Conservation (phyloP, 2,797 vertebrate genomes). For the Anas bernieri region DNA sequence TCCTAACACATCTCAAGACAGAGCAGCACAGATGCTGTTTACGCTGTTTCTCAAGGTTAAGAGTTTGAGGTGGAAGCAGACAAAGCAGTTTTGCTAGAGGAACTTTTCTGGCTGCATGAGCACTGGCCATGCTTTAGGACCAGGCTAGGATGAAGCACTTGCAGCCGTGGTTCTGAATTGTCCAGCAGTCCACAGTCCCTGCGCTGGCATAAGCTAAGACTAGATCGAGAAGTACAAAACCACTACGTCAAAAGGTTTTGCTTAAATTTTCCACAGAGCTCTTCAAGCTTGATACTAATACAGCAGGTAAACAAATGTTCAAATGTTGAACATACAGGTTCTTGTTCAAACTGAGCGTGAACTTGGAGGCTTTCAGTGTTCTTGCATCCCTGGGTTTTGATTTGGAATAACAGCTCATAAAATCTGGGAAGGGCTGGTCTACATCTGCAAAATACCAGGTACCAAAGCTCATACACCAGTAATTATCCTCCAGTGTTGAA, state of each 20-base stretch:
- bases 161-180: background rate
- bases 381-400: background rate
- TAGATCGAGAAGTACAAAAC: background rate
- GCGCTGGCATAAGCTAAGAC: background rate
- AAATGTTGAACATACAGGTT: background rate
- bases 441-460: background rate
- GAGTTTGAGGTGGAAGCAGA: background rate
- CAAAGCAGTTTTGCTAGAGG: background rate
- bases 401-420: background rate
- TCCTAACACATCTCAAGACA: background rate
- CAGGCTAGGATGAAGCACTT: background rate
- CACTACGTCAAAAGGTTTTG: background rate
- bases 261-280: background rate
- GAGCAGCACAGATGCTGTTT: background rate
- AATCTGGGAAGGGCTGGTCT: background rate
- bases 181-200: background rate
- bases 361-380: background rate
- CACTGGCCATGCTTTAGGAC: background rate
- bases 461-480: background rate
- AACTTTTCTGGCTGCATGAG: background rate
- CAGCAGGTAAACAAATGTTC: background rate
- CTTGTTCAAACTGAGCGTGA: background rate
- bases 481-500: background rate
- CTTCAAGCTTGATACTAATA: background rate
- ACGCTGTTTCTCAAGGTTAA: accelerated